Conservation (phyloP, 2,113 vertebrate species). For the Lichenostomus cassidix region DNA sequence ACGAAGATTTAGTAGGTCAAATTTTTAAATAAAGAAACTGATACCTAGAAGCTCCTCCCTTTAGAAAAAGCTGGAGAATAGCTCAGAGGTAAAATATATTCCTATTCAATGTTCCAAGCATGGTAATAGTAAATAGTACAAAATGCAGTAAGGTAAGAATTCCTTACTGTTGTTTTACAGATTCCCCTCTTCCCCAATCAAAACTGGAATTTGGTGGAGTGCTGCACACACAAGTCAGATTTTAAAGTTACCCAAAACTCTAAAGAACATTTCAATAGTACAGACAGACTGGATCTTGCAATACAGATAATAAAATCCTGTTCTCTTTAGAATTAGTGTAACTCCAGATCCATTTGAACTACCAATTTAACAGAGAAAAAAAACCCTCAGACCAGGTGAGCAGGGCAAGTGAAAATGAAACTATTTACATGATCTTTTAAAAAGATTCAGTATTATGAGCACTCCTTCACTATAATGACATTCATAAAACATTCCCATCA, state of each 20-base stretch:
- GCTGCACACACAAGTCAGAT: background rate
- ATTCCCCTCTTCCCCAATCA: background rate
- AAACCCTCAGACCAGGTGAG: background rate
- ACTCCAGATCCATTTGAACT: background rate
- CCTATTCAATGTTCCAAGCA: background rate
- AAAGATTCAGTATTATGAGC: background rate
- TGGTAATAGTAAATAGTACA: background rate
- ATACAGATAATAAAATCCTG: background rate
- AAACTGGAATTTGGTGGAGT: background rate
- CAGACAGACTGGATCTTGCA: background rate
- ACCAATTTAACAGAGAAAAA: background rate
- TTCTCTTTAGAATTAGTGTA: background rate
- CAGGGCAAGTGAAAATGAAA: constrained; percentile 34
- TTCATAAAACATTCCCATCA: background rate
- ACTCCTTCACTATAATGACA: background rate
- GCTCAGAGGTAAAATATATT: background rate
- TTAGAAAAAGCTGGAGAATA: background rate
- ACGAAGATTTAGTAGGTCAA: background rate
- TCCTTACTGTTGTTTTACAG: background rate
- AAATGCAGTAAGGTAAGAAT: background rate
- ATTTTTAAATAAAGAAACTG: constrained; percentile 2
- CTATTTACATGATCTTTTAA: background rate
- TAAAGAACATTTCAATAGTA: background rate
- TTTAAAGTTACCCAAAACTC: background rate
- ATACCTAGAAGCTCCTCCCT: background rate